Conservation (phyloP, 1,140 invertebrate species). For the Mya arenaria region DNA sequence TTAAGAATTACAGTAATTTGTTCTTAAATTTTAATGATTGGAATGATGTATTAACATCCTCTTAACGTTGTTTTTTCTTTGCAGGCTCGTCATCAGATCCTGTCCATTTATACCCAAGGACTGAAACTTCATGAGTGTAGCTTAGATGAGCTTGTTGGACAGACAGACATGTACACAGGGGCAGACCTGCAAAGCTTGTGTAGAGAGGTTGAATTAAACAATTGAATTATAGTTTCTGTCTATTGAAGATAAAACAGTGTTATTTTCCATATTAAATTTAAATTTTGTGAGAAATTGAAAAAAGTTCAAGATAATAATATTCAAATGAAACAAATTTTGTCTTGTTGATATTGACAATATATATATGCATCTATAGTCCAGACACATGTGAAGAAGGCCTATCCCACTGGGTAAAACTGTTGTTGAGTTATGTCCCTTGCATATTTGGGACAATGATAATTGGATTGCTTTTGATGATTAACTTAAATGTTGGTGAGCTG, state of each 20-base stretch:
- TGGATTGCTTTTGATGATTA: too few relatives aligned
- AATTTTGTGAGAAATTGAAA: neutral
- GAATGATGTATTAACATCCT: neutral
- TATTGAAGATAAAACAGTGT: neutral
- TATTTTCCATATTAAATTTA: neutral
- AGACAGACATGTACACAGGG: slow-evolving; percentile 72
- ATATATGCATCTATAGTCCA: neutral
- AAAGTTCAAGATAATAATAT: neutral
- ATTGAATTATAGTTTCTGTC: neutral
- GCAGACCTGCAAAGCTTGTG: slow-evolving; percentile 86
- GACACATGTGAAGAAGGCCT: neutral
- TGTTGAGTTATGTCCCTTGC: too few relatives aligned
- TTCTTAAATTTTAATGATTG: too few relatives aligned
- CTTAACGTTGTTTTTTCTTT: slow-evolving; percentile 46
- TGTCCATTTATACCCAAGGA: slow-evolving; percentile 66
- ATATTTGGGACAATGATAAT: too few relatives aligned
- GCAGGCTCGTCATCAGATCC: slow-evolving; percentile 81
- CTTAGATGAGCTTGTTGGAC: slow-evolving; percentile 58
- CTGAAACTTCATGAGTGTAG: slow-evolving; percentile 66
- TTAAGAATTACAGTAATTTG: too few relatives aligned
- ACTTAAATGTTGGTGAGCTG: too few relatives aligned
- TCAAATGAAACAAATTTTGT: neutral
- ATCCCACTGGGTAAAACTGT: too few relatives aligned
- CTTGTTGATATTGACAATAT: neutral
- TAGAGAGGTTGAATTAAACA: slow-evolving; percentile 83